These are phyloP conservation scores for Mus caroli DNA, from an alignment of 2,797 vertebrate species.

Conservation along the genomic window DNA sequence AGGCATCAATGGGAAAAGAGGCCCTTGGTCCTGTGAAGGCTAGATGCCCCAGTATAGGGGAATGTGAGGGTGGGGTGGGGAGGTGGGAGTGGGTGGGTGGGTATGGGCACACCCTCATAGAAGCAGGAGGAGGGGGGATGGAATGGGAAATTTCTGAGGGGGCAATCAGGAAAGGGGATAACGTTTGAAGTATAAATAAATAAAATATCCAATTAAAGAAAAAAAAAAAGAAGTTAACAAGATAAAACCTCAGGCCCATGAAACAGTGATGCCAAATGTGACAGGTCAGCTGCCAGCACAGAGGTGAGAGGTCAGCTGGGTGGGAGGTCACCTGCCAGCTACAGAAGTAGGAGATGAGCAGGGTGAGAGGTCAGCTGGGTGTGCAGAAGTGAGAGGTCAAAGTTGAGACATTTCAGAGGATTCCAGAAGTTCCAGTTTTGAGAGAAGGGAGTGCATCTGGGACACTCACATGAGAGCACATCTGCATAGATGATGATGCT, in stretches of 20 bases:
- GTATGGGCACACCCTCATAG: too few relatives aligned
- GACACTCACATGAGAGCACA: background rate
- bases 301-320: background rate
- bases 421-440: background rate
- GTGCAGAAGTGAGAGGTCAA: background rate
- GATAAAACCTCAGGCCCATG: background rate
- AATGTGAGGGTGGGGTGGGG: too few relatives aligned
- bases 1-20: too few relatives aligned
- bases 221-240: background rate
- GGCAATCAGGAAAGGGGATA: too few relatives aligned
- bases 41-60: too few relatives aligned
- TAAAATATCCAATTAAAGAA: too few relatives aligned
- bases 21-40: too few relatives aligned
- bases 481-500: background rate
- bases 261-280: background rate
- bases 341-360: background rate
- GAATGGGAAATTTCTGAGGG: too few relatives aligned
- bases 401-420: background rate
- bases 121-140: too few relatives aligned
- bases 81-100: too few relatives aligned
- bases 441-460: conserved; percentile 1
- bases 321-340: background rate
- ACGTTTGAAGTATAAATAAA: too few relatives aligned
- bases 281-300: background rate
- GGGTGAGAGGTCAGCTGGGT: background rate